Evolutionary conservation across 1,140 invertebrate genomes (phyloP).

Genomic region (Drosophila hydei): DNA sequence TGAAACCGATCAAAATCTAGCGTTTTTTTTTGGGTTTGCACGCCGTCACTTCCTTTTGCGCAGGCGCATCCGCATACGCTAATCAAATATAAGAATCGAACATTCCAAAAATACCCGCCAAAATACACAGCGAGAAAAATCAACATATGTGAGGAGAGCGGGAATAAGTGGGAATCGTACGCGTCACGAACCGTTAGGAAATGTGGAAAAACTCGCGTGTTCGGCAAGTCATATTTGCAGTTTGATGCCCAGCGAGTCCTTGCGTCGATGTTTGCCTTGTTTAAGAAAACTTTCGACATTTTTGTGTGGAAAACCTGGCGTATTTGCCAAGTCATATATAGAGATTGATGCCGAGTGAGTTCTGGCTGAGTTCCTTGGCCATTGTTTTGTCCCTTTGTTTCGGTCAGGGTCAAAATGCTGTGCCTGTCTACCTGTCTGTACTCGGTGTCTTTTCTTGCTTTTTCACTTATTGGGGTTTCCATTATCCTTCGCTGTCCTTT

Average conservation of each 20-base stretch:
- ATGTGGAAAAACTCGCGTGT: constrained; percentile 58
- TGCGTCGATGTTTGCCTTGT: constrained; percentile 29
- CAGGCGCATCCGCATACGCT: constrained; percentile 43
- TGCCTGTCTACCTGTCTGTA: constrained; percentile 46
- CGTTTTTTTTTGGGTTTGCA: constrained; percentile 45
- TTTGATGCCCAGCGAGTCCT: background rate
- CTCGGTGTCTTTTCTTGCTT: constrained; percentile 10
- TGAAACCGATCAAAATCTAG: constrained; percentile 69
- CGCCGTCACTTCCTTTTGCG: constrained; percentile 43
- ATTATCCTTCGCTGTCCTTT: constrained; percentile 54
- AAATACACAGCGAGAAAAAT: constrained; percentile 34
- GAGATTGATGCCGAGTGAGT: background rate
- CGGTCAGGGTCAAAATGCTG: constrained; percentile 47
- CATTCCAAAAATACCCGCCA: constrained; percentile 62
- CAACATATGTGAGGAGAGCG: constrained; percentile 55
- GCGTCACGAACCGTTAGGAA: constrained; percentile 53
- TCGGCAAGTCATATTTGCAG: constrained; percentile 59
- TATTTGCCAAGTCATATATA: constrained; percentile 65
- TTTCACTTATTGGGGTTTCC: constrained; percentile 69
- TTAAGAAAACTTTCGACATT: constrained; percentile 34
- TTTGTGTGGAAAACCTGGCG: constrained; percentile 50
- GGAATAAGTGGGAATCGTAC: constrained; percentile 15
- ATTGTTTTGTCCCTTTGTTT: constrained; percentile 53
- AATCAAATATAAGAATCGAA: constrained; percentile 61
- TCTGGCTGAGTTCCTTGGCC: constrained; percentile 25